These are phyloP conservation scores for Punctoribates punctum DNA, from an alignment of 2,888 invertebrate species.

Conservation along the genomic window DNA sequence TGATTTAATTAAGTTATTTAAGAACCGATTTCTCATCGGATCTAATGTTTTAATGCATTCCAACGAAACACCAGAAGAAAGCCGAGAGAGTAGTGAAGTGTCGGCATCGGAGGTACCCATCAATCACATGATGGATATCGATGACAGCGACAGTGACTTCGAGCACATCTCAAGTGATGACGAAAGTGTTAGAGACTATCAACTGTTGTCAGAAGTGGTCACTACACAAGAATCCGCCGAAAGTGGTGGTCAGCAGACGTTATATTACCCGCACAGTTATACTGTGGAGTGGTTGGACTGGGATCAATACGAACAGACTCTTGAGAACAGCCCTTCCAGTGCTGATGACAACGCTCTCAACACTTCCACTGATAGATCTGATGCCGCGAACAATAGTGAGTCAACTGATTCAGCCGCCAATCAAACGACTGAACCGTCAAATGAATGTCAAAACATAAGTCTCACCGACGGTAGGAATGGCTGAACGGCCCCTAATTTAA, in stretches of 20 bases:
- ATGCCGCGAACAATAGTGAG: background rate
- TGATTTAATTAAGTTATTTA: too few relatives aligned
- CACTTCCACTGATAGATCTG: background rate
- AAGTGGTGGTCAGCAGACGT: background rate
- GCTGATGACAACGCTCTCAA: background rate
- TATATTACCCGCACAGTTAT: slow-evolving; percentile 29
- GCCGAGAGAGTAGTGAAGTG: background rate
- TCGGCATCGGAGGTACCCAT: slow-evolving; percentile 19
- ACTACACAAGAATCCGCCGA: background rate
- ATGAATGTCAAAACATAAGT: background rate
- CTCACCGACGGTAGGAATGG: slow-evolving; percentile 4
- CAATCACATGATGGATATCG: slow-evolving; percentile 16
- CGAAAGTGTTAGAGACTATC: background rate
- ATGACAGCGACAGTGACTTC: slow-evolving; percentile 27
- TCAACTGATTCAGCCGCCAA: background rate
- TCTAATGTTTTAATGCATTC: background rate
- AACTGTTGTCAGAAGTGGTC: background rate
- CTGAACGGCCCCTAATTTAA: background rate
- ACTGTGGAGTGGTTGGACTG: slow-evolving; percentile 33
- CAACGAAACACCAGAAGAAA: slow-evolving; percentile 1
- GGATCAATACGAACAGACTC: slow-evolving; percentile 14
- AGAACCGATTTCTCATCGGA: too few relatives aligned
- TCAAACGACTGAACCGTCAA: background rate
- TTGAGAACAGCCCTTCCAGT: background rate
- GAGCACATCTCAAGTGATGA: background rate